Conservation (phyloP, 2,797 vertebrate genomes). For the Cyclura pinguis region DNA sequence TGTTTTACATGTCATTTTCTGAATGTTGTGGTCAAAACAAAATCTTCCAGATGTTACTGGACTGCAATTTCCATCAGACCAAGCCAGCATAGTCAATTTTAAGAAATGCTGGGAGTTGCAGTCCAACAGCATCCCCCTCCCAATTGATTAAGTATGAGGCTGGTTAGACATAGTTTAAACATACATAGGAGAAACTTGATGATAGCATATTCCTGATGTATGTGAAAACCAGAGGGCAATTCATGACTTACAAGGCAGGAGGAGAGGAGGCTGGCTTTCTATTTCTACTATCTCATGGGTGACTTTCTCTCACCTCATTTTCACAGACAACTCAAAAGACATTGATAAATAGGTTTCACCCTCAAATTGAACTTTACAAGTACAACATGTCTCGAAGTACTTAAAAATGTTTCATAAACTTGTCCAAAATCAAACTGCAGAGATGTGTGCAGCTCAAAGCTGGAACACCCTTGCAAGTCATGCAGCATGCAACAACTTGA, state of each 20-base stretch:
- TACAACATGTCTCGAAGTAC: rapidly evolving
- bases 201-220: not conserved
- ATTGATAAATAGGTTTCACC: not conserved
- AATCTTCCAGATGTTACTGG: no score
- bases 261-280: not conserved
- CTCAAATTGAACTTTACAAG: not conserved
- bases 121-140: no score
- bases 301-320: conserved; percentile 22
- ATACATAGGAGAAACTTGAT: no score
- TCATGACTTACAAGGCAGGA: not conserved
- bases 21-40: no score
- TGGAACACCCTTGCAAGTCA: not conserved
- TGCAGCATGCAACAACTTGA: not conserved
- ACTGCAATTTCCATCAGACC: no score
- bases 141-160: no score
- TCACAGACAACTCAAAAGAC: not conserved
- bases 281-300: not conserved
- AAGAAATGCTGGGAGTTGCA: no score
- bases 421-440: not conserved
- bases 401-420: not conserved
- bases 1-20: not conserved
- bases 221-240: not conserved
- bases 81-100: no score
- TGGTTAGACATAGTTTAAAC: no score
- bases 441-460: not conserved